Percentiles rank a stretch among this genome's conserved stretches.
Conservation (phyloP, 2,113 vertebrate species). For the Sturnus vulgaris region DNA sequence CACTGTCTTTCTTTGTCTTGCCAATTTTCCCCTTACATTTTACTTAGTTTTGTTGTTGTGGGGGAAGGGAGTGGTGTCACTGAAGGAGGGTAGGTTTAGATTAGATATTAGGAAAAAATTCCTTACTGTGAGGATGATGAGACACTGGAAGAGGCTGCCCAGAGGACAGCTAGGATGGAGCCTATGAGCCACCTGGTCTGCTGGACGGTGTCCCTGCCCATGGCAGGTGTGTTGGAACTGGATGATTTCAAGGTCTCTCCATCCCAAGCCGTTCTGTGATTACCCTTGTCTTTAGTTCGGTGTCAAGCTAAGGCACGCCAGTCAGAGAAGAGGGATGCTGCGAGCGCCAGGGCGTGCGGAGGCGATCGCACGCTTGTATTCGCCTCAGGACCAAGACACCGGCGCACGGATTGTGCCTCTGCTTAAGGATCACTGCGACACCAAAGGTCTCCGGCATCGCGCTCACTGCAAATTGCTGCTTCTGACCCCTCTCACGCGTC, state of each 20-base stretch:
- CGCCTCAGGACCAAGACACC: not conserved
- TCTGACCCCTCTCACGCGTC: not conserved
- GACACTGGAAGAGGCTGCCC: not conserved
- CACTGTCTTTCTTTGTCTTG: not conserved
- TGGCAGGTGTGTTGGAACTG: not conserved
- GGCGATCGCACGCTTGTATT: not conserved
- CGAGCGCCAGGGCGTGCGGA: not conserved
- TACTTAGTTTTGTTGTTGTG: not conserved
- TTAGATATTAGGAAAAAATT: not conserved
- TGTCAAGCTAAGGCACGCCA: not conserved
- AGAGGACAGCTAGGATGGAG: not conserved
- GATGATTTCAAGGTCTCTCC: not conserved
- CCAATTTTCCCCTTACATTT: not conserved
- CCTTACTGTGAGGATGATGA: not conserved
- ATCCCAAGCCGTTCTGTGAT: not conserved
- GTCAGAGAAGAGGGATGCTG: not conserved
- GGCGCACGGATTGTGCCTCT: not conserved
- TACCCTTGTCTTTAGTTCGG: not conserved
- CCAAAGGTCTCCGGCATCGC: not conserved
- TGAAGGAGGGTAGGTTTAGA: not conserved
- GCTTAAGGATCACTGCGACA: not conserved
- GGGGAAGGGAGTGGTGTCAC: too few species aligned
- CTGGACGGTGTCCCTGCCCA: not conserved
- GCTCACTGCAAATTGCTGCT: not conserved
- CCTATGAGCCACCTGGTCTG: not conserved